A percentile compares a stretch with the other conserved stretches of the same genome.
Evolutionary conservation across 1,140 invertebrate species (phyloP).

Genomic region (Aphelinus atriplicis): DNA sequence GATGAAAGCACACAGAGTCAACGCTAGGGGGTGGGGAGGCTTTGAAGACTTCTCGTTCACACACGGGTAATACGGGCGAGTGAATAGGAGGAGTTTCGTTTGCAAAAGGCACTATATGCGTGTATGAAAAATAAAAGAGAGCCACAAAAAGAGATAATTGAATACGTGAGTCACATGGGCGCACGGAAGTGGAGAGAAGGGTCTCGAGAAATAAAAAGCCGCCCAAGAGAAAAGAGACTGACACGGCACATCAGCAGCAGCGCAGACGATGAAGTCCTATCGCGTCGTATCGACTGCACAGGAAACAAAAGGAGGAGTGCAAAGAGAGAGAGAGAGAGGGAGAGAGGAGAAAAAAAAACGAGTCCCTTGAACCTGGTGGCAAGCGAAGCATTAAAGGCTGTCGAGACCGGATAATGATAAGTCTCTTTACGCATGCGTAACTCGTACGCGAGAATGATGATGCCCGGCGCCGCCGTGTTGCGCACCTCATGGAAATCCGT

Average conservation of each 20-base stretch:
- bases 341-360: conserved; percentile 20
- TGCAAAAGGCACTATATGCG: too few relatives aligned
- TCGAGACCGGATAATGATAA: conserved; percentile 45
- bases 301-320: conserved; percentile 40
- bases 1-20: too few relatives aligned
- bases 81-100: too few relatives aligned
- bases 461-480: too few relatives aligned
- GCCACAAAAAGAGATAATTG: too few relatives aligned
- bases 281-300: conserved; percentile 36
- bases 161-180: background rate
- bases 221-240: too few relatives aligned
- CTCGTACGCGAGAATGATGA: conserved; percentile 8
- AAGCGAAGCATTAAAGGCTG: conserved; percentile 49
- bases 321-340: conserved; percentile 22
- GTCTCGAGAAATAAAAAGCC: background rate
- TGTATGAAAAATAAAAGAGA: too few relatives aligned
- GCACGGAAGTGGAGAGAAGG: background rate
- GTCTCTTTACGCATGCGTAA: conserved; percentile 48
- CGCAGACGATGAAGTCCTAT: conserved; percentile 40
- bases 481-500: conserved; percentile 1
- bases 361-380: conserved; percentile 55
- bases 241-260: background rate
- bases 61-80: too few relatives aligned
- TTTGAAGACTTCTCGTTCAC: too few relatives aligned
- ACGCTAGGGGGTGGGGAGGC: too few relatives aligned